Percentiles rank a stretch among this genome's conserved stretches.
Evolutionary conservation across 2,888 invertebrate species (phyloP).

Genomic region (Mesoligia furuncula): DNA sequence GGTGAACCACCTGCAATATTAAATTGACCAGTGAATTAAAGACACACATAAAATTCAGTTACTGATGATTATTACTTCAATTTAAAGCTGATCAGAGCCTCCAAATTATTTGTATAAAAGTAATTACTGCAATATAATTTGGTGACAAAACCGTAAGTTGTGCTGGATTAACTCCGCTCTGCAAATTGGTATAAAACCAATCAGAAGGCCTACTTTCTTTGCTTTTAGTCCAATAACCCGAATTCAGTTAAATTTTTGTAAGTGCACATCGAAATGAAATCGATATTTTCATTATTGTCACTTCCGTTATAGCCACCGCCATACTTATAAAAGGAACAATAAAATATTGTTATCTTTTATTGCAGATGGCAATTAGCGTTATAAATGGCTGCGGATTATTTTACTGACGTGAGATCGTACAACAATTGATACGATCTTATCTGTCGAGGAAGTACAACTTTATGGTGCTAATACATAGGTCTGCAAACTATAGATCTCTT

Average conservation of each 20-base stretch:
- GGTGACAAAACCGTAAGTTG: conserved; percentile 26
- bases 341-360: conserved; percentile 56
- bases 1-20: background rate
- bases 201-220: conserved; percentile 54
- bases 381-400: conserved; percentile 39
- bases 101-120: conserved; percentile 20
- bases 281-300: conserved; percentile 50
- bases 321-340: conserved; percentile 37
- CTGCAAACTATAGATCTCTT: conserved; percentile 27
- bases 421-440: conserved; percentile 37
- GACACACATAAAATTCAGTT: background rate
- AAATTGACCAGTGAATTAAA: background rate
- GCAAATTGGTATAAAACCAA: conserved; percentile 53
- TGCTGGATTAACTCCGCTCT: conserved; percentile 33
- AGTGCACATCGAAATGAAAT: conserved; percentile 39
- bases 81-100: background rate
- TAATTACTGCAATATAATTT: conserved; percentile 32
- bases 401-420: conserved; percentile 25
- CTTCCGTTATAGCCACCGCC: conserved; percentile 42
- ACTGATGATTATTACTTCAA: conserved; percentile 9
- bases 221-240: conserved; percentile 57
- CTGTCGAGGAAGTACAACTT: conserved; percentile 7
- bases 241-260: conserved; percentile 40
- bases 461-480: conserved; percentile 11
- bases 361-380: conserved; percentile 34